Evolutionary conservation across 2,888 invertebrate genomes (phyloP).

Genomic region (Drosophila eohydei): DNA sequence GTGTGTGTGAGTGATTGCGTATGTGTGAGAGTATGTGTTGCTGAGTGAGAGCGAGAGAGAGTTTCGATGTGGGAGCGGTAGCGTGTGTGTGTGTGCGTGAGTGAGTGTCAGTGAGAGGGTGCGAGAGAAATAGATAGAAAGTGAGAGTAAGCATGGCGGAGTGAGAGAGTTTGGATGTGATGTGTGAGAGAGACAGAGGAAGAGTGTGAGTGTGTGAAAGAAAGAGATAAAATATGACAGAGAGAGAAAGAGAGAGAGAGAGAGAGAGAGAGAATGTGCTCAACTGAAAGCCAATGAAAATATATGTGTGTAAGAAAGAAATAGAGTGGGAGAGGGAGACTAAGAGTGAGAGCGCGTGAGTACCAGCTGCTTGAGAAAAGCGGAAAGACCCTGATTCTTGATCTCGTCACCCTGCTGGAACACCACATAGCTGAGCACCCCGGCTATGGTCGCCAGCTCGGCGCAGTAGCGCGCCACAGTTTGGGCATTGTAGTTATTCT

Average conservation of each 20-base stretch:
- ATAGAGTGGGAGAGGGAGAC: neutral
- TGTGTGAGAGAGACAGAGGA: neutral
- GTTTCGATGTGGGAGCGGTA: no score
- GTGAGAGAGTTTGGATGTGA: no score
- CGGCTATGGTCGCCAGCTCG: constrained; percentile 93
- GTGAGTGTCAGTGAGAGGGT: neutral
- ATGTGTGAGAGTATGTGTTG: no score
- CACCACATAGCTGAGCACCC: constrained; percentile 94
- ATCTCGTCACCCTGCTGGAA: constrained; percentile 98
- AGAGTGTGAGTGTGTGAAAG: neutral
- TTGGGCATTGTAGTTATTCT: constrained; percentile 83
- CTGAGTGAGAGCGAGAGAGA: no score
- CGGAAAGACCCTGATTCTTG: constrained; percentile 95
- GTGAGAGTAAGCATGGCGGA: no score
- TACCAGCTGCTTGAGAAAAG: constrained; percentile 96
- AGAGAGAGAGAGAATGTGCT: neutral
- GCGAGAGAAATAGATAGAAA: no score
- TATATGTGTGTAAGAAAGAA: no score
- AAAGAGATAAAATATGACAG: neutral
- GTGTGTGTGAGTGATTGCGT: neutral
- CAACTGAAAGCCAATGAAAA: no score
- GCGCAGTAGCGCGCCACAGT: constrained; percentile 88
- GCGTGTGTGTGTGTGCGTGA: neutral
- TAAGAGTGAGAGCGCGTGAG: neutral
- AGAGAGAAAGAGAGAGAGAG: neutral